These are phyloP conservation scores for Neotoxoptera formosana DNA, from an alignment of 1,140 invertebrate genomes.

Conservation along the genomic window DNA sequence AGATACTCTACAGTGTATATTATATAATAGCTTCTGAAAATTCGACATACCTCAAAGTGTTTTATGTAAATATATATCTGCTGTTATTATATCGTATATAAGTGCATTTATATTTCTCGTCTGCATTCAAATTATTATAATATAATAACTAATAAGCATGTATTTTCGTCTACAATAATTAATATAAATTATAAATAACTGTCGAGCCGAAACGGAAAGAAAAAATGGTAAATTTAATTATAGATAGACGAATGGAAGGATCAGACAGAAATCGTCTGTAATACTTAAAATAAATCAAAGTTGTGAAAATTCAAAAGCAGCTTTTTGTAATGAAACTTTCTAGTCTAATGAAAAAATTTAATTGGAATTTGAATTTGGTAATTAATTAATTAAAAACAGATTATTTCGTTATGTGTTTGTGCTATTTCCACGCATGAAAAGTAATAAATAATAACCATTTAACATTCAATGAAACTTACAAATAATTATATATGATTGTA, in stretches of 20 bases:
- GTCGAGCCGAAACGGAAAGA: not conserved
- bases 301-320: not conserved
- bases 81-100: not conserved
- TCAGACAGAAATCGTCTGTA: not conserved
- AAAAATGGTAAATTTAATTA: conserved; percentile 12
- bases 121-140: not conserved
- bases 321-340: not conserved
- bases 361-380: not conserved
- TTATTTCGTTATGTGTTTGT: not conserved
- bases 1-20: not conserved
- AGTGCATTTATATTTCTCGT: not conserved
- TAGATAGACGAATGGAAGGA: not conserved
- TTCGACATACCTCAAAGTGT: not conserved
- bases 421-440: not conserved
- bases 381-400: not conserved
- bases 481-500: not conserved
- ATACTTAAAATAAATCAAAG: not conserved
- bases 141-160: not conserved
- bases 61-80: not conserved
- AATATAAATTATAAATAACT: not conserved
- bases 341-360: not conserved
- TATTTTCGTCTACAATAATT: not conserved
- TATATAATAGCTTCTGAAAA: not conserved
- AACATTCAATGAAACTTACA: not conserved
- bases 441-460: not conserved